A percentile compares a stretch with the other conserved stretches of the same genome.
Evolutionary conservation across 2,888 invertebrate species (phyloP).

Genomic region (Dasysyrphus tricinctus): DNA sequence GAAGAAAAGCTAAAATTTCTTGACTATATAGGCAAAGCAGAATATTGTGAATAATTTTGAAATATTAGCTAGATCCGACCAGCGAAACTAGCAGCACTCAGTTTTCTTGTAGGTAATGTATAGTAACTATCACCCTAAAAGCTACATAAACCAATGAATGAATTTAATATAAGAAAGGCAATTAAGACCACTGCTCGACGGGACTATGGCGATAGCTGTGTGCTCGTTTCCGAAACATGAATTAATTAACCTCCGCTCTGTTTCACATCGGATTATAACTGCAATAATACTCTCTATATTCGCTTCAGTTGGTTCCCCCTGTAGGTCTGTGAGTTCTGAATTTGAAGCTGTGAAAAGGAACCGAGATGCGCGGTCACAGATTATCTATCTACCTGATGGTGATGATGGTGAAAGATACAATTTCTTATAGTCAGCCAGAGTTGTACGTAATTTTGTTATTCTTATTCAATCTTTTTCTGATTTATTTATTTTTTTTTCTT

Average conservation of each 20-base stretch:
- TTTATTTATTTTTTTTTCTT: constrained; percentile 30
- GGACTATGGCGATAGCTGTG: constrained; percentile 5
- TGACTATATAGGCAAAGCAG: not conserved
- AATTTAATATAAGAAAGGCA: constrained; percentile 43
- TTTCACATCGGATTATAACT: constrained; percentile 60
- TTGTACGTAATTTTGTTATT: constrained; percentile 11
- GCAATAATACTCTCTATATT: constrained; percentile 32
- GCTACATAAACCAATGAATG: constrained; percentile 44
- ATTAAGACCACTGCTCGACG: constrained; percentile 48
- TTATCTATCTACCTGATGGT: constrained; percentile 13
- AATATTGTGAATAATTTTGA: constrained; percentile 33
- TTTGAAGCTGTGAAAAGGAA: constrained; percentile 21
- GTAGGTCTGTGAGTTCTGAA: constrained; percentile 17
- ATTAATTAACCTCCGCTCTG: constrained; percentile 69
- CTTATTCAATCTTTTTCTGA: constrained; percentile 41
- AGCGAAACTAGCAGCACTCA: constrained; percentile 10
- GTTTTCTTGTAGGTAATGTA: not conserved
- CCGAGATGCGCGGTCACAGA: constrained; percentile 58
- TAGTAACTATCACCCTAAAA: constrained; percentile 11
- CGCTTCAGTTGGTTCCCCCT: constrained; percentile 58
- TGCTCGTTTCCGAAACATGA: constrained; percentile 50
- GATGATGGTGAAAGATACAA: constrained; percentile 14
- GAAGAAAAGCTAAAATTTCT: constrained; percentile 31
- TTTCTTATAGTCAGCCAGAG: constrained; percentile 31
- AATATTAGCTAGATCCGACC: not conserved